Base-by-base conservation (phyloP, 1,140 invertebrate species). In the Drosophila tsacasi region DNA sequence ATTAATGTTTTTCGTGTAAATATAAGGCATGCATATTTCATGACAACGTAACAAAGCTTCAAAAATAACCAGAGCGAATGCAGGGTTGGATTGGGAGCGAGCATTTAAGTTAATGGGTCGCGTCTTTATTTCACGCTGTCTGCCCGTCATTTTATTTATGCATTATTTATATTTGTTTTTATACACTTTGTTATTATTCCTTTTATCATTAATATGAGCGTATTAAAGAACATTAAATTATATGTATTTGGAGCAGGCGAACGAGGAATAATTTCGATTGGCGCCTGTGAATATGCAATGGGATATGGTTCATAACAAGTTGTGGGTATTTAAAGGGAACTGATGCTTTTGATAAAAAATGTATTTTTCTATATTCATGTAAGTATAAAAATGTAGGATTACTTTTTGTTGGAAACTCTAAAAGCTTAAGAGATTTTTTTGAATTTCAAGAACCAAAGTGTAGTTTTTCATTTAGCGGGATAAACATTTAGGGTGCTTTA, bases 41-140 rank as follows among this genome's bases (percentile, higher is more conserved):
- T 89, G 66, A 84, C 68, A 75, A 77, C 58, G 71, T 58, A 64
- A 61, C 63, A 89, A 80, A 83, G 71, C 76, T 77, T 69, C 49
- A 83, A 79, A 87, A 67, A 64, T 25, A 65, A 57, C 37, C 76
- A 42, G 59, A 63, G 49, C 21, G 54, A 69, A 25, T 47, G 37
- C 35, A 15, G 12, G 52, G 40, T 2, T 54, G 52, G 23, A 46
- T 25, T 27, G 35, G 54, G 62, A 62, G 40, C 19, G 30, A 57
- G 46, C 78, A 83, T 87, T 87, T 84, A 81, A 79, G 58, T 87
- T 84, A 87, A 87, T 89, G 84, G 84, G 50, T 81, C 85, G 73
- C 75, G 73, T 78, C 72, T 78, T 85, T 89, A 79, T 89, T 66
- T 63, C 61, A 35, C 63, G 49, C 65, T 75, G 74, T 57, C 57